Percentiles rank a stretch among this genome's conserved stretches.
Conservation (phyloP, 2,113 vertebrate genomes). For the Glaucidium brasilianum region DNA sequence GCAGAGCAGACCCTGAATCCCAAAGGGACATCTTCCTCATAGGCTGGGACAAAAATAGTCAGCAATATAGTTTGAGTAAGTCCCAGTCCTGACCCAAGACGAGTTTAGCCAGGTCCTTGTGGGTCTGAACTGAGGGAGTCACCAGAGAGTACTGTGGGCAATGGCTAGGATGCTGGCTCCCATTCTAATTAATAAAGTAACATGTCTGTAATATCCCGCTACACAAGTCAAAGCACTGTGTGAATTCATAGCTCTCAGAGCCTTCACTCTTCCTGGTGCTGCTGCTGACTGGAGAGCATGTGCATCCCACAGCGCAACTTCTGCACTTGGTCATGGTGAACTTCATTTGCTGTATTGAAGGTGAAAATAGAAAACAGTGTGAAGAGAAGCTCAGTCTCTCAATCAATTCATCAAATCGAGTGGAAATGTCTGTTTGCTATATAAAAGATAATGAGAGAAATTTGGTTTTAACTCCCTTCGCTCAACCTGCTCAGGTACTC, state of each 20-base stretch:
- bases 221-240: background rate
- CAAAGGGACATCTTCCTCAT: background rate
- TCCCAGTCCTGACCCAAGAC: background rate
- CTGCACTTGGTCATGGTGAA: background rate
- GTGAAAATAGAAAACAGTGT: constrained; percentile 7
- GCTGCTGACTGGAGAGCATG: background rate
- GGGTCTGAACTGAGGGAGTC: background rate
- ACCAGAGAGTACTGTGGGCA: background rate
- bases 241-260: background rate
- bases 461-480: constrained; percentile 41
- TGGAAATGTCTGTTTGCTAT: constrained; percentile 53
- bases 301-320: background rate
- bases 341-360: background rate
- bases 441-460: constrained; percentile 62
- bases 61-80: background rate
- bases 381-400: background rate
- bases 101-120: background rate
- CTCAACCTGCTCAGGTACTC: constrained; percentile 37
- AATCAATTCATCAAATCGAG: constrained; percentile 52
- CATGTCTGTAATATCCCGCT: background rate
- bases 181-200: background rate
- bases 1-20: background rate
- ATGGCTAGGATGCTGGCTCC: background rate
- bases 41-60: background rate
- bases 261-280: background rate